Conservation (phyloP, 2,113 vertebrate genomes). For the Odobenus rosmarus region DNA sequence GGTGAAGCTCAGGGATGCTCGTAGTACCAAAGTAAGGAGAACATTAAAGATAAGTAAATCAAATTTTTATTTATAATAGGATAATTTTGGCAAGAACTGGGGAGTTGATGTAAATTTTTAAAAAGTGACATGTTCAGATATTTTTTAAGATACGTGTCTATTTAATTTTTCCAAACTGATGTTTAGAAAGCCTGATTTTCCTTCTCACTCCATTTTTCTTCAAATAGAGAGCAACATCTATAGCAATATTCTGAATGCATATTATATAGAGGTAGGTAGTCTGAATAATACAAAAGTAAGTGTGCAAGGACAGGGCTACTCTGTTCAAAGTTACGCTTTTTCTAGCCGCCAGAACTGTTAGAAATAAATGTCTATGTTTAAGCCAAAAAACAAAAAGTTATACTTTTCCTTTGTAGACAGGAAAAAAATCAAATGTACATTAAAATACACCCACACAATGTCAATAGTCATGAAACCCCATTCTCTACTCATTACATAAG, state of each 20-base stretch:
- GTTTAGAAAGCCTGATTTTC: not conserved
- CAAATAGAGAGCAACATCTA: not conserved
- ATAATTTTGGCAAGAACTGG: not conserved
- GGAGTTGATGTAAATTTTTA: not conserved
- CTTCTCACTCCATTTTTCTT: not conserved
- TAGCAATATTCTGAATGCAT: not conserved
- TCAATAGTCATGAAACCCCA: not conserved
- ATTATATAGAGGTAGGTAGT: not conserved
- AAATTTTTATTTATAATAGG: not conserved
- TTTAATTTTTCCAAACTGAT: conserved; percentile 31
- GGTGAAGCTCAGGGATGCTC: not conserved
- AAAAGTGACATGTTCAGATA: not conserved
- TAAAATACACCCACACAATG: not conserved
- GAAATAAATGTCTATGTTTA: not conserved
- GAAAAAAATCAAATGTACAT: not conserved
- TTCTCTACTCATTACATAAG: not conserved
- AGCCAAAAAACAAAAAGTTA: not conserved
- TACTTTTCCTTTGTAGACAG: not conserved
- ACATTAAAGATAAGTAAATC: not conserved
- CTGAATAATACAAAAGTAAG: not conserved
- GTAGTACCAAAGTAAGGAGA: not conserved
- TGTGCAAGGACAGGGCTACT: not conserved
- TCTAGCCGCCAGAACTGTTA: not conserved
- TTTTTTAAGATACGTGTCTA: not conserved
- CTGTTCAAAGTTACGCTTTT: not conserved